These are phyloP conservation scores for Numida meleagris DNA, from an alignment of 2,113 vertebrate genomes.

Conservation along the genomic window DNA sequence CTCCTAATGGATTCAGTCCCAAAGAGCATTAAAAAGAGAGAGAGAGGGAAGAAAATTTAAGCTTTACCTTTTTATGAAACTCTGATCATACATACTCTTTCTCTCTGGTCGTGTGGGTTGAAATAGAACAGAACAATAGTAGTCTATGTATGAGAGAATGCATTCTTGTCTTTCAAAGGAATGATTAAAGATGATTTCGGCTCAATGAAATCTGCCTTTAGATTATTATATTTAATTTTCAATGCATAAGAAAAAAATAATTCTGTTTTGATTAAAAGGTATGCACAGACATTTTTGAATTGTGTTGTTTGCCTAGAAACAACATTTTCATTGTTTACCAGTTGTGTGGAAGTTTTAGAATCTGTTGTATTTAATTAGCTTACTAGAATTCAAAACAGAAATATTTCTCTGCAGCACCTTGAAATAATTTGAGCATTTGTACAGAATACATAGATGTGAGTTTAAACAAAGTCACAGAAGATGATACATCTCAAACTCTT, in stretches of 20 bases:
- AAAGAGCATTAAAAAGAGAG: slow-evolving; percentile 20
- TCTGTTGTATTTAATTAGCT: not conserved
- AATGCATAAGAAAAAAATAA: not conserved
- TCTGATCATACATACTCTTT: not conserved
- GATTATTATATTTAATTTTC: not conserved
- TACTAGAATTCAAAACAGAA: not conserved
- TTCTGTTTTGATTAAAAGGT: not conserved
- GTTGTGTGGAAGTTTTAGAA: not conserved
- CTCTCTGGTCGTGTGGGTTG: not conserved
- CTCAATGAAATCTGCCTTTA: not conserved
- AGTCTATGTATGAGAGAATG: slow-evolving; percentile 15
- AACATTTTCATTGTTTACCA: not conserved
- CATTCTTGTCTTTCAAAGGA: not conserved
- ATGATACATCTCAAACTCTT: not conserved
- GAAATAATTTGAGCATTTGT: not conserved
- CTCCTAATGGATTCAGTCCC: slow-evolving; percentile 70
- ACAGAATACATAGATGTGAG: not conserved
- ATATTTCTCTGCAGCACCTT: not conserved
- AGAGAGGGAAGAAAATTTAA: slow-evolving; percentile 27
- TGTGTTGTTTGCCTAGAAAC: not conserved
- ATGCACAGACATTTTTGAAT: not conserved
- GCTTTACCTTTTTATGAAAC: slow-evolving; percentile 42
- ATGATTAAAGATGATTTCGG: not conserved
- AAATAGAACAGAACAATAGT: not conserved
- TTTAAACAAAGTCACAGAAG: not conserved